These are phyloP conservation scores for Diplodus puntazzo DNA, from an alignment of 2,797 vertebrate genomes.

Conservation along the genomic window DNA sequence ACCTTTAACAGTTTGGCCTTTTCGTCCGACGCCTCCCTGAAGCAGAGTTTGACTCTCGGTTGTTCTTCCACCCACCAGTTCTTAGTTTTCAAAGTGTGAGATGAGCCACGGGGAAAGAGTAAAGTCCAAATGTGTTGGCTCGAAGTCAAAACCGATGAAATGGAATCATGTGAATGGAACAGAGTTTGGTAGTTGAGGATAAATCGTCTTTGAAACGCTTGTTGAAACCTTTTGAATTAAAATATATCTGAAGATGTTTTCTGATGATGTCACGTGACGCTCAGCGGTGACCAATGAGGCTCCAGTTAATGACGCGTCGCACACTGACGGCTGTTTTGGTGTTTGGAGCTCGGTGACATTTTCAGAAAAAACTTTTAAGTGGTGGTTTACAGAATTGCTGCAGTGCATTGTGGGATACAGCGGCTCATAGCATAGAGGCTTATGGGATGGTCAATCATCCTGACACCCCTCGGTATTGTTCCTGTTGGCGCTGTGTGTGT, in stretches of 20 bases:
- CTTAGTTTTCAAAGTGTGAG: not conserved
- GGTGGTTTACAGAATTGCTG: not conserved
- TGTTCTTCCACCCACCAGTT: not conserved
- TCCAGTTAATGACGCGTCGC: not conserved
- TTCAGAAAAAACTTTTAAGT: constrained; percentile 21
- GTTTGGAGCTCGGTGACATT: constrained; percentile 1
- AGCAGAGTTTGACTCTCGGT: not conserved
- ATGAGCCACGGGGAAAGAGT: not conserved
- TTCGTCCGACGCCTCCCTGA: too few species aligned
- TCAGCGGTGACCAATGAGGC: not conserved
- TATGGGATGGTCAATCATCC: constrained; percentile 71
- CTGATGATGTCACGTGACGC: not conserved
- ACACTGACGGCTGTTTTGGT: not conserved
- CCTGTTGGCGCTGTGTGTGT: constrained; percentile 3
- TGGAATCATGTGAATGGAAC: not conserved
- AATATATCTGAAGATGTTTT: not conserved
- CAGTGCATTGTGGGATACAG: constrained; percentile 52
- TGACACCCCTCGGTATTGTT: constrained; percentile 53
- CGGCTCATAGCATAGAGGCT: constrained; percentile 41
- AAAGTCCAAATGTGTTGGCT: not conserved
- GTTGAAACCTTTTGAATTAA: not conserved
- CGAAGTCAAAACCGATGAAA: not conserved
- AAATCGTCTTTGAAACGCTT: not conserved
- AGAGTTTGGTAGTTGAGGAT: not conserved
- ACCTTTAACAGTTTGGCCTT: not conserved